Evolutionary conservation across 2,888 invertebrate genomes (phyloP).

Genomic region (Phortica magna): DNA sequence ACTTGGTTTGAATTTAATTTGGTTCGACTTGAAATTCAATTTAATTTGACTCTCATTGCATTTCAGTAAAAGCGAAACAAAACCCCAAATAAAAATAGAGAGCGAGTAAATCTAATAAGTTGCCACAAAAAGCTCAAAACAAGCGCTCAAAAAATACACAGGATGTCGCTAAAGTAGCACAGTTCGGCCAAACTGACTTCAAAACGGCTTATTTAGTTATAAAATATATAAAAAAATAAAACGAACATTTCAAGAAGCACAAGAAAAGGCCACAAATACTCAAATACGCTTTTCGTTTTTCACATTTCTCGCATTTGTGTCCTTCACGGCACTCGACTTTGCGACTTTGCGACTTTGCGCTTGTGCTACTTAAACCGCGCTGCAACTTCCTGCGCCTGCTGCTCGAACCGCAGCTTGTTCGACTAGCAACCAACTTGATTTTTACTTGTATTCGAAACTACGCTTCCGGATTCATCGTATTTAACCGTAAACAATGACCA

Average conservation of each 20-base stretch:
- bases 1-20: constrained; percentile 3
- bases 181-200: too few relatives aligned
- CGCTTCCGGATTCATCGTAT: constrained; percentile 19
- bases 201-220: too few relatives aligned
- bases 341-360: not conserved
- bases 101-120: too few relatives aligned
- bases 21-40: constrained; percentile 6
- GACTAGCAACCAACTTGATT: not conserved
- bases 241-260: too few relatives aligned
- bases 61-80: too few relatives aligned
- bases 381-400: not conserved
- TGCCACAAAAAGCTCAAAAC: too few relatives aligned
- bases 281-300: not conserved
- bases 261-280: not conserved
- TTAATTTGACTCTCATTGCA: not conserved
- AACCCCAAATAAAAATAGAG: too few relatives aligned
- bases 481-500: constrained; percentile 18
- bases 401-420: not conserved
- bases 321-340: not conserved
- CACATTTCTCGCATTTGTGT: not conserved
- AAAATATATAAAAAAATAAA: too few relatives aligned
- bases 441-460: constrained; percentile 12
- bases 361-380: not conserved
- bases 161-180: too few relatives aligned
- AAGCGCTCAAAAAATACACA: too few relatives aligned